Conservation (phyloP, 2,797 vertebrate genomes). For the Melanogrammus aeglefinus region DNA sequence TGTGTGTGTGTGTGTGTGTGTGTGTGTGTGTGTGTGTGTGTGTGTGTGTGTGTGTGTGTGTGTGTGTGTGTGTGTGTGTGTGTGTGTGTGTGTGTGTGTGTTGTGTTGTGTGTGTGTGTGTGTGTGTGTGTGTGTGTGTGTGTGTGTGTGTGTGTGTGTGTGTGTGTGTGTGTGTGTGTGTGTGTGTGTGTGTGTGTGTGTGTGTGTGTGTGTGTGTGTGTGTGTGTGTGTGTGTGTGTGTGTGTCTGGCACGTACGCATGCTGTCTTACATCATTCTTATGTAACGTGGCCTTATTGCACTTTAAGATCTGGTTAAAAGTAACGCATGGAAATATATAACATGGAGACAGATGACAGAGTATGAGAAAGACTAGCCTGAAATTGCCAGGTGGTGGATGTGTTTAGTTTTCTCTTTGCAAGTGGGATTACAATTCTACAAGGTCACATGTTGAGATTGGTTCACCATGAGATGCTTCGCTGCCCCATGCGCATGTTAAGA, state of each 20-base stretch:
- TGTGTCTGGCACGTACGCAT: background rate
- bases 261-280: slow-evolving; percentile 6
- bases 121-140: slow-evolving; percentile 3
- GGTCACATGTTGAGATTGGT: background rate
- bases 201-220: slow-evolving; percentile 1
- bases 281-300: slow-evolving; percentile 24
- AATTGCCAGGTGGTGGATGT: background rate
- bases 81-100: background rate
- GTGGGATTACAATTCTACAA: background rate
- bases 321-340: slow-evolving; percentile 19
- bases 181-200: too few relatives aligned
- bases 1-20: too few relatives aligned
- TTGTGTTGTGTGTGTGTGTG: background rate
- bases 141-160: background rate
- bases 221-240: background rate
- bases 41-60: background rate
- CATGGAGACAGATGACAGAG: background rate
- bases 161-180: too few relatives aligned
- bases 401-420: background rate
- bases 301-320: slow-evolving; percentile 13
- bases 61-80: background rate
- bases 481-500: background rate
- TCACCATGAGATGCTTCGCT: background rate
- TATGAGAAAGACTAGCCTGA: background rate
- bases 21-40: too few relatives aligned